A percentile compares a stretch with the other conserved stretches of the same genome.
Evolutionary conservation across 2,888 invertebrate genomes (phyloP).

Genomic region (Diabrotica balteata): DNA sequence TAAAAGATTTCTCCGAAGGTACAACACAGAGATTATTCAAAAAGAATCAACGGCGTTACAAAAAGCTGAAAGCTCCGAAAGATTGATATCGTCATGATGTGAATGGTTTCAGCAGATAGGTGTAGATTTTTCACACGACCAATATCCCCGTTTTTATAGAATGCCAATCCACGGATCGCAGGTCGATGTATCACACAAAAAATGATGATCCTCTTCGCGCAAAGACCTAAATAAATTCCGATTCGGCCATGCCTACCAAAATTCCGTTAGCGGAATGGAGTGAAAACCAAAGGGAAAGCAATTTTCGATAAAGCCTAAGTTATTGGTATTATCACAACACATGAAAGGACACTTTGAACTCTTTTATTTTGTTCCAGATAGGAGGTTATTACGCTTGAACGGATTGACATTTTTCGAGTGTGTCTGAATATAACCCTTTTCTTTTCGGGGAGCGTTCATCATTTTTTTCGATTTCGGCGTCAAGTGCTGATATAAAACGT

Average conservation of each 20-base stretch:
- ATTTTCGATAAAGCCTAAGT: slow-evolving; percentile 32
- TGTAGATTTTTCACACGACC: slow-evolving; percentile 37
- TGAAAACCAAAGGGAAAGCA: slow-evolving; percentile 28
- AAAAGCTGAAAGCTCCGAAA: slow-evolving; percentile 28
- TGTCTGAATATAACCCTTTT: slow-evolving; percentile 7
- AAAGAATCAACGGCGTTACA: slow-evolving; percentile 29
- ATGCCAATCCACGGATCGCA: slow-evolving; percentile 24
- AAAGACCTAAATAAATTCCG: slow-evolving; percentile 31
- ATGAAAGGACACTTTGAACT: slow-evolving; percentile 24
- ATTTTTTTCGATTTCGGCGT: slow-evolving; percentile 4
- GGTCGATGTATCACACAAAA: slow-evolving; percentile 36
- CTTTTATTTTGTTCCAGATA: slow-evolving; percentile 26
- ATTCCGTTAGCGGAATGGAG: slow-evolving; percentile 15
- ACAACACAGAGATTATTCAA: slow-evolving; percentile 25
- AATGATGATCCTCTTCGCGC: slow-evolving; percentile 31
- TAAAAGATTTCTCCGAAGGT: slow-evolving; percentile 27
- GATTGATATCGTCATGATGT: slow-evolving; percentile 40
- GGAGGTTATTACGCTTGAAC: slow-evolving; percentile 22
- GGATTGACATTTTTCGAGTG: slow-evolving; percentile 21
- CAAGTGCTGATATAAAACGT: slow-evolving; percentile 6
- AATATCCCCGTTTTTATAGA: slow-evolving; percentile 31
- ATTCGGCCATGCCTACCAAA: slow-evolving; percentile 23
- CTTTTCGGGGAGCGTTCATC: background rate
- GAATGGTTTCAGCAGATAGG: slow-evolving; percentile 37
- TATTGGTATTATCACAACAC: slow-evolving; percentile 30